phyloP scores from a whole-genome alignment of 2,888 invertebrate genomes.

The Drosophila barbarae region DNA sequence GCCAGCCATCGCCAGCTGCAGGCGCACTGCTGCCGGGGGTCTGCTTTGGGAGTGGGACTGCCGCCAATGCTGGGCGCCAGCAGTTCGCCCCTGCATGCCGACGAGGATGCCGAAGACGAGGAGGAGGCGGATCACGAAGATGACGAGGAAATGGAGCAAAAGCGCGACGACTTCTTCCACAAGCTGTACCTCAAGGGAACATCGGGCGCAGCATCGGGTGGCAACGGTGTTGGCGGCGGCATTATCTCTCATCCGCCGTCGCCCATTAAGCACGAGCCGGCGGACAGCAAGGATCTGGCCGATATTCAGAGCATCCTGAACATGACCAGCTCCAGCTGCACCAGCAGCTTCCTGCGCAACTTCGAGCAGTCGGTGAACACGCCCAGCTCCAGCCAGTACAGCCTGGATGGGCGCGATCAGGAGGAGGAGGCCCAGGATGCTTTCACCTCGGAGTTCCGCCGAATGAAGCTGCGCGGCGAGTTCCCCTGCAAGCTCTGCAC shows the following conservation, averaged over 20 bases:
- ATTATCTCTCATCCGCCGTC: slow-evolving; percentile 83
- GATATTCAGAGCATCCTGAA: slow-evolving; percentile 92
- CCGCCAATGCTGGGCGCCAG: slow-evolving; percentile 55
- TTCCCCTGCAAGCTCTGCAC: slow-evolving; percentile 95
- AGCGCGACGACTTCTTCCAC: slow-evolving; percentile 89
- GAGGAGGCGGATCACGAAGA: slow-evolving; percentile 32
- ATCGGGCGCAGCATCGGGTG: slow-evolving; percentile 81
- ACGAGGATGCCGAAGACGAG: slow-evolving; percentile 38
- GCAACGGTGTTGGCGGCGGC: slow-evolving; percentile 82
- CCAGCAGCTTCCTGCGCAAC: slow-evolving; percentile 84
- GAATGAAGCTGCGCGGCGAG: slow-evolving; percentile 93
- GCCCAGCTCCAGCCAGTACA: slow-evolving; percentile 78
- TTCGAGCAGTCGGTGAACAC: slow-evolving; percentile 80
- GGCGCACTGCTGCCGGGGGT: slow-evolving; percentile 80
- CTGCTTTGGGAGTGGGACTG: not conserved
- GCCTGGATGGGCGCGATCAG: slow-evolving; percentile 77
- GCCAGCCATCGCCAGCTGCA: slow-evolving; percentile 87
- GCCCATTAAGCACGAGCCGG: slow-evolving; percentile 77
- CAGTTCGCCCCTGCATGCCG: slow-evolving; percentile 54
- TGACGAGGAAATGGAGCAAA: slow-evolving; percentile 31
- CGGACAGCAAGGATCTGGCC: slow-evolving; percentile 87
- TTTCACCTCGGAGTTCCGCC: slow-evolving; percentile 91
- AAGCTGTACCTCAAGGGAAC: slow-evolving; percentile 88
- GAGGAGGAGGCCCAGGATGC: slow-evolving; percentile 90
- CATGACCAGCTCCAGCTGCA: slow-evolving; percentile 83